Conservation (phyloP, 2,888 invertebrate species). For the Orthosia cruda region DNA sequence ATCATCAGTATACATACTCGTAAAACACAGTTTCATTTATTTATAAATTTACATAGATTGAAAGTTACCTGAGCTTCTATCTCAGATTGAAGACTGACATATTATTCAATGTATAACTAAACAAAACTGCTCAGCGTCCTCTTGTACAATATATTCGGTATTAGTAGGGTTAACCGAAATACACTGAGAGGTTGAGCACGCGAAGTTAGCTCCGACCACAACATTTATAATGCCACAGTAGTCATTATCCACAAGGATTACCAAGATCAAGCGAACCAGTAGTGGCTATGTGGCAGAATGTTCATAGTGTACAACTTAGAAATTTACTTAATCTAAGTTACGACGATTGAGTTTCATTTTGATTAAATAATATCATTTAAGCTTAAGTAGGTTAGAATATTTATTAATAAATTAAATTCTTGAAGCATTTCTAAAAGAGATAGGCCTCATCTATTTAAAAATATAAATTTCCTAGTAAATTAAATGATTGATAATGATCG, state of each 20-base stretch:
- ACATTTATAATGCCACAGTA: conserved; percentile 25
- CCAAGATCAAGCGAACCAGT: background rate
- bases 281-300: background rate
- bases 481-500: no score
- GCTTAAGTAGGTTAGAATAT: no score
- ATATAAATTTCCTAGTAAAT: no score
- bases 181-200: conserved; percentile 13
- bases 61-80: background rate
- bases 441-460: no score
- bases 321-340: background rate
- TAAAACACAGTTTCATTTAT: no score
- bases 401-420: no score
- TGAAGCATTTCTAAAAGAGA: no score
- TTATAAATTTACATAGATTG: background rate
- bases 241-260: conserved; percentile 16
- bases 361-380: no score
- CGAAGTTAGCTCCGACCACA: conserved; percentile 13
- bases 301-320: background rate
- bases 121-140: conserved; percentile 8
- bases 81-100: background rate
- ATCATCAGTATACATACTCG: no score
- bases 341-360: no score
- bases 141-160: conserved; percentile 8
- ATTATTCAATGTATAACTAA: conserved; percentile 14
- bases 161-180: conserved; percentile 8